These are phyloP conservation scores for Pteromalus puparum DNA, from an alignment of 1,140 invertebrate genomes.

Conservation along the genomic window DNA sequence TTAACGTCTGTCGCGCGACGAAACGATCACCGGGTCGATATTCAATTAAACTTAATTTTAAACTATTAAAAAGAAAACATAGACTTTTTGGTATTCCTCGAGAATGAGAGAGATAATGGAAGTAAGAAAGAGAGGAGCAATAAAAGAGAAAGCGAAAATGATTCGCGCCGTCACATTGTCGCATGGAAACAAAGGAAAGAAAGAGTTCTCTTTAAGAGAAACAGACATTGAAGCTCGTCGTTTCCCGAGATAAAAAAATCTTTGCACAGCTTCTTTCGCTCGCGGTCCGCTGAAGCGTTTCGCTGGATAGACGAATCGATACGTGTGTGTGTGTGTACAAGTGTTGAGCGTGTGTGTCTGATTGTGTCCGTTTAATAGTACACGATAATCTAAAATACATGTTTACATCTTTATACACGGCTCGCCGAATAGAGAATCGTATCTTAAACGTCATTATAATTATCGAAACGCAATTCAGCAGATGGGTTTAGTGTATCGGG, in stretches of 20 bases:
- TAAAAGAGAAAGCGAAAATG: constrained; percentile 41
- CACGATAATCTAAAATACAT: constrained; percentile 74
- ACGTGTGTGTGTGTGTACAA: constrained; percentile 56
- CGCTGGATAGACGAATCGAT: not conserved
- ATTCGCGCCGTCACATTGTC: not conserved
- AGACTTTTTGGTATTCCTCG: constrained; percentile 11
- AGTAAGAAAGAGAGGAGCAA: not conserved
- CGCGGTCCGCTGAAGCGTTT: not conserved
- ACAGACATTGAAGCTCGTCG: constrained; percentile 59
- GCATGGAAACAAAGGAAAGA: not conserved
- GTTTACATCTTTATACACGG: constrained; percentile 71
- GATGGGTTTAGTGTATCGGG: constrained; percentile 24
- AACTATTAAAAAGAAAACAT: constrained; percentile 35
- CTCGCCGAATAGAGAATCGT: constrained; percentile 62
- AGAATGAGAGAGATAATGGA: not conserved
- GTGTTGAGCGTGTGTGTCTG: constrained; percentile 45
- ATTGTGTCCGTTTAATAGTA: constrained; percentile 63
- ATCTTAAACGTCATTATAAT: constrained; percentile 63
- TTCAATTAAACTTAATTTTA: constrained; percentile 41
- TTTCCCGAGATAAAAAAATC: constrained; percentile 51
- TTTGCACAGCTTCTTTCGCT: constrained; percentile 56
- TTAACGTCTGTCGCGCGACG: not conserved
- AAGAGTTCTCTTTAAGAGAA: constrained; percentile 15
- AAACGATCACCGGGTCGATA: constrained; percentile 43
- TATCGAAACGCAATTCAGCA: constrained; percentile 61